Evolutionary conservation across 2,888 invertebrate species (phyloP).

Genomic region (Ochropleura plecta): DNA sequence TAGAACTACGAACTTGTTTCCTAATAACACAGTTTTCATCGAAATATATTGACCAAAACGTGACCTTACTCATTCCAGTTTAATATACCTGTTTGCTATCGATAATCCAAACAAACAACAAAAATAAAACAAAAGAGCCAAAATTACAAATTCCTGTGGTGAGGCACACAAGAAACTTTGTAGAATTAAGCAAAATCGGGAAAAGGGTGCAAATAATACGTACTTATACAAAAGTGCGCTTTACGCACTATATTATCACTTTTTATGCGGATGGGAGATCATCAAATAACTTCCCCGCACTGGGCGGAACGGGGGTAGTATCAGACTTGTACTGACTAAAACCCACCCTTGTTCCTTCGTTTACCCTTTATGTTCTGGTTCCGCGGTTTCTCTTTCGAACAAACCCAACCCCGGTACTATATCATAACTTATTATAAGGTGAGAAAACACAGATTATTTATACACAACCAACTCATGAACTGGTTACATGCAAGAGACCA

Average conservation of each 20-base stretch:
- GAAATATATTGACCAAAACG: neutral
- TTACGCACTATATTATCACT: neutral
- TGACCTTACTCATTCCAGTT: neutral
- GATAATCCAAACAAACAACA: neutral
- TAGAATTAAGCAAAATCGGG: neutral
- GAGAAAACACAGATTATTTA: neutral
- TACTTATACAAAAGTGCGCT: neutral
- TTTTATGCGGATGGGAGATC: no score
- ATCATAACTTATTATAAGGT: neutral
- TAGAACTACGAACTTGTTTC: neutral
- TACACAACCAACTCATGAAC: neutral
- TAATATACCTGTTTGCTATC: neutral
- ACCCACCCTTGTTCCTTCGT: no score
- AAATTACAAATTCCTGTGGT: neutral
- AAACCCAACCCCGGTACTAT: neutral
- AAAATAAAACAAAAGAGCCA: neutral
- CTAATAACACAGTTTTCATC: neutral
- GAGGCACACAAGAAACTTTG: neutral
- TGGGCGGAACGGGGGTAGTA: no score
- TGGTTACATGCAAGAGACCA: conserved; percentile 3
- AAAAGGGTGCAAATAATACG: neutral
- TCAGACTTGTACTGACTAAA: no score
- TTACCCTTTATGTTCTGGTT: no score
- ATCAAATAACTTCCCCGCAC: no score
- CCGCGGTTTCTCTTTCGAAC: no score